Base-by-base conservation (phyloP, 2,797 vertebrate genomes). In the Lateolabrax maculatus region DNA sequence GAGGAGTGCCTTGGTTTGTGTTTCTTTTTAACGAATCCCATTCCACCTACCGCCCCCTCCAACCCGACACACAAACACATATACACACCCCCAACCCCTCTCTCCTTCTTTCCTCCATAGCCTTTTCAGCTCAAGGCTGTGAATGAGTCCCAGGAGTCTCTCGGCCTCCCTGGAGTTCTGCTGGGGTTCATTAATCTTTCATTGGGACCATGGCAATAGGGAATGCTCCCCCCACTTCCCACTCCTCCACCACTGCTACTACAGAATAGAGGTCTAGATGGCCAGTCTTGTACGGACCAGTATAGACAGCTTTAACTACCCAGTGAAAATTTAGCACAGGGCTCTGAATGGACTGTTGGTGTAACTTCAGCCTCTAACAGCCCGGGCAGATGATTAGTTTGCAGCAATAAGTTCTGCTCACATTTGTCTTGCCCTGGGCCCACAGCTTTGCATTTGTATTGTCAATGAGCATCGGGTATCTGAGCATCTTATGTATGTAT, bases 111-210 rank as follows among this genome's bases (percentile, higher is more conserved):
- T 71, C 77, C 83, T 90, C 89, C 89, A 72, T 84, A 88, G 90
- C 86, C 92, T 91, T 93, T 93, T 95, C 91, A 94, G 95, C 94
- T 95, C 90, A 87, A 92, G 93, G 94, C 90, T 94, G 89, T 92
- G 93, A 94, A 95, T 94, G 92, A 90, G 93, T 95, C 95, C 94
- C 95, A 89, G 89, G 95, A 93, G 95, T 93, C 93, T 88, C 91
- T 87, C 91, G 93, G 92, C 93, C 91, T 95, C 94, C 94, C 93
- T 92, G 92, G 93, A 94, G 94, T 95, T 94, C 93, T 93, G 88
- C 92, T 93, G 93, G 93, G 92, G 90, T 96, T 95, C 95, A 95
- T 96, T 95, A 95, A 95, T 96, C 94, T 95, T 95, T 95, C 95
- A 96, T 95, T 95, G 94, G 94, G 94, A 95, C 94, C 91, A 93